Evolutionary conservation across 2,888 invertebrate species (phyloP).

Genomic region (Rapana venosa): DNA sequence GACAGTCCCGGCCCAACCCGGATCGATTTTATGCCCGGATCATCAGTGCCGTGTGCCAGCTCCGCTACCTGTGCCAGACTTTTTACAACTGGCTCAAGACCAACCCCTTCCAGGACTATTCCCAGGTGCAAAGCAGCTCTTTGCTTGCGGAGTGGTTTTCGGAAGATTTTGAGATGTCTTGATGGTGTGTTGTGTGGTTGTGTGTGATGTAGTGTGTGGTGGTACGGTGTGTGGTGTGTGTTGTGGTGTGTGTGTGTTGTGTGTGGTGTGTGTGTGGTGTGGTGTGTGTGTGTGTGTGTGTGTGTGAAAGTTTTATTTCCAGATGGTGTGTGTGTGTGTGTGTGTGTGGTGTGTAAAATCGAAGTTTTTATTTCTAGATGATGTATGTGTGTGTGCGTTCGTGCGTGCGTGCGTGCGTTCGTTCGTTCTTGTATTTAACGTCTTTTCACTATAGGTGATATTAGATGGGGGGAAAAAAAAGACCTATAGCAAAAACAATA

Average conservation of each 20-base stretch:
- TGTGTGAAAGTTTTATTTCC: too few relatives aligned
- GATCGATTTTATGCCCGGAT: slow-evolving; percentile 22
- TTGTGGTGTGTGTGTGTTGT: neutral
- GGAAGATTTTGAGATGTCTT: neutral
- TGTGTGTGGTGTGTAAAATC: too few relatives aligned
- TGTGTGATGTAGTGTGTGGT: neutral
- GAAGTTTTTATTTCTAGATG: neutral
- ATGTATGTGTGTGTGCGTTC: neutral
- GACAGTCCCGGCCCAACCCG: slow-evolving; percentile 21
- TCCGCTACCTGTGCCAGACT: neutral
- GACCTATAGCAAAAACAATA: too few relatives aligned
- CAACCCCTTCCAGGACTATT: slow-evolving; percentile 19
- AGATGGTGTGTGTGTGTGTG: too few relatives aligned
- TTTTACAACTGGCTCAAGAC: slow-evolving; percentile 29
- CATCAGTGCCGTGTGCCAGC: slow-evolving; percentile 23
- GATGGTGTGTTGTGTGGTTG: neutral
- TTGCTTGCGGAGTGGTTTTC: slow-evolving; percentile 39
- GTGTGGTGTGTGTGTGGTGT: neutral
- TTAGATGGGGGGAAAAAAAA: too few relatives aligned
- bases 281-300: neutral
- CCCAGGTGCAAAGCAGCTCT: neutral
- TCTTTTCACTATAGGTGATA: too few relatives aligned
- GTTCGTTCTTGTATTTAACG: too few relatives aligned
- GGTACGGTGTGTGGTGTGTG: neutral
- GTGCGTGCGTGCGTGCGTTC: neutral